Conservation (phyloP, 2,113 vertebrate species). For the Sitta europaea region DNA sequence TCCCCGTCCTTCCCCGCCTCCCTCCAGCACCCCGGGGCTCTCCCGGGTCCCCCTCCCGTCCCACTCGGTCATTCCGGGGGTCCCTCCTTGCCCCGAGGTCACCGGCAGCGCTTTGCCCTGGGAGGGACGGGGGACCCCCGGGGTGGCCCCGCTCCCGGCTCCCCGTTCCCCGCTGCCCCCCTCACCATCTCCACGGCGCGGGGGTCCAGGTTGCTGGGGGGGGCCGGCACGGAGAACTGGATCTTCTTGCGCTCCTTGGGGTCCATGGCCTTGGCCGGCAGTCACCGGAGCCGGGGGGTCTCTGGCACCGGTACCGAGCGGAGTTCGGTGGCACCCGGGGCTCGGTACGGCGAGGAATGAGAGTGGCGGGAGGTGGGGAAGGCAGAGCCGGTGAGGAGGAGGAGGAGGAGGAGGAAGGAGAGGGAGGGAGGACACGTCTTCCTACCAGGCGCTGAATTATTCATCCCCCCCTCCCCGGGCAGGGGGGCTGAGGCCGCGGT, state of each 20-base stretch:
- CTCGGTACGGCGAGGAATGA: slow-evolving; percentile 66
- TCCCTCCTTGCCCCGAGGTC: background rate
- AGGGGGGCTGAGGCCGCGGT: slow-evolving; percentile 29
- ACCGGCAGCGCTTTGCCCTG: background rate
- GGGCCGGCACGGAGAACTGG: slow-evolving; percentile 86
- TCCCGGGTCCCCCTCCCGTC: background rate
- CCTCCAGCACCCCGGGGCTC: background rate
- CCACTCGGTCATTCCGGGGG: background rate
- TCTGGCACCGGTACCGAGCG: background rate
- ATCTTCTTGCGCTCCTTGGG: slow-evolving; percentile 93
- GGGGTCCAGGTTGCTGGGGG: slow-evolving; percentile 89
- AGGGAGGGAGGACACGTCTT: slow-evolving; percentile 50
- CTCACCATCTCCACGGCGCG: slow-evolving; percentile 96
- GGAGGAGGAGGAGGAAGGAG: slow-evolving; percentile 47
- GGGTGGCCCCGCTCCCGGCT: background rate
- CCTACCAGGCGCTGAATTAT: slow-evolving; percentile 75
- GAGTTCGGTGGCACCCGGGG: slow-evolving; percentile 58
- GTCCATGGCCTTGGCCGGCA: slow-evolving; percentile 72
- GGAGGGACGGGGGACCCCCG: background rate
- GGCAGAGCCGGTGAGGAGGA: slow-evolving; percentile 52
- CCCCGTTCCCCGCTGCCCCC: background rate
- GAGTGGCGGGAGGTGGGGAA: slow-evolving; percentile 30
- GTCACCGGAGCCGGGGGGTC: slow-evolving; percentile 58
- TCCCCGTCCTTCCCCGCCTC: background rate
- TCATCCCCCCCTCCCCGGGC: slow-evolving; percentile 51